Evolutionary conservation across 1,140 invertebrate species (phyloP), one percentile per base, ranked within the genome.

Genomic region (Calycopis cecrops): DNA sequence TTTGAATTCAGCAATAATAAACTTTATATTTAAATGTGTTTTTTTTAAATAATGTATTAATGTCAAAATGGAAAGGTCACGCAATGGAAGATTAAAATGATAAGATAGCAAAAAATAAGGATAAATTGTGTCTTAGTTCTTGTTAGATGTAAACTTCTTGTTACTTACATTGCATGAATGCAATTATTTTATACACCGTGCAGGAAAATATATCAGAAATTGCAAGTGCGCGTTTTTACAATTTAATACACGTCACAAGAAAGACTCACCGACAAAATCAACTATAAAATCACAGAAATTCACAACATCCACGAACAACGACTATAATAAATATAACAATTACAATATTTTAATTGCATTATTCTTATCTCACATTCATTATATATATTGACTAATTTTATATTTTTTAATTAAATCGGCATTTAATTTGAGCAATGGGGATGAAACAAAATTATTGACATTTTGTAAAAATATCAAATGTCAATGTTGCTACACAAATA

Each of bases 171-270:
- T 16, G n/a, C 17, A 35, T 35, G 17, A 35, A 34, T n/a, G 14
- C n/a, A 34, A 50, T 2, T 50, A 11, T 12, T 49, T 14, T 33
- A 35, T 14, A 33, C 14, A 33, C 9, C 48, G 33, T 34, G 12
- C 28, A 16, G 34, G 48, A 16, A 35, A 50, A 50, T 35, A 50
- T 48, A 59, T 54, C 40, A 58, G 3, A 53, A 40, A 53, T 33
- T 16, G 17, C 37, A 55, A 44, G 51, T 44, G 21, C 21, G 21
- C 6, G 21, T 28, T 55, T 54, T 57, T 12, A 17, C 40, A 50
- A 57, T 59, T 68, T 62, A 63, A 76, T 72, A 80, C 74, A 81
- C 76, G 78, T 81, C 74, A 81, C 72, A 69, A 70, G 58, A 61
- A 74, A 78, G 79, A 77, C 70, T 80, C 67, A 77, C 73, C 69